Percentiles rank a stretch among this genome's conserved stretches.
These are phyloP conservation scores for Pseudomyrmex flavicornis DNA, from an alignment of 1,140 invertebrate species.

Conservation along the genomic window DNA sequence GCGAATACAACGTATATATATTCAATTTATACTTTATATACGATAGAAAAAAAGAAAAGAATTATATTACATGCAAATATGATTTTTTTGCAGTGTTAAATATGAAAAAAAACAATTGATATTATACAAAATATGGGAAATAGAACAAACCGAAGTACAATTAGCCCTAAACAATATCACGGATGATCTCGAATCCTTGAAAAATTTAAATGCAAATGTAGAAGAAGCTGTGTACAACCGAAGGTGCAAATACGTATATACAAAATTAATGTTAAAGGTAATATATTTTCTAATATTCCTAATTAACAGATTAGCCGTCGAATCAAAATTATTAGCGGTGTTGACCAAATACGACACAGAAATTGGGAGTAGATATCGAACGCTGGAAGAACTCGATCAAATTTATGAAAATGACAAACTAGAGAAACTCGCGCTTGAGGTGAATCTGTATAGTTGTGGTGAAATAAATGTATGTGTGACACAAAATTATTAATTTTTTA, in stretches of 20 bases:
- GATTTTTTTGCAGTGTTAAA: conserved; percentile 12
- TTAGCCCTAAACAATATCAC: not conserved
- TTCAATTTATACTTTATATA: not conserved
- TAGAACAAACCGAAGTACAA: conserved; percentile 23
- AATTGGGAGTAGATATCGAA: conserved; percentile 26
- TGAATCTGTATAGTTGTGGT: not conserved
- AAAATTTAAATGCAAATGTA: not conserved
- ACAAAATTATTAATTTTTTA: conserved; percentile 13
- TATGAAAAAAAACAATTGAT: conserved; percentile 34
- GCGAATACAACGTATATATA: conserved; percentile 20
- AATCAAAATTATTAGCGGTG: conserved; percentile 23
- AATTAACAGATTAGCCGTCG: conserved; percentile 6
- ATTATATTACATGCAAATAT: not conserved
- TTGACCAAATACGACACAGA: conserved; percentile 21
- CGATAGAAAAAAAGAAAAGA: not conserved
- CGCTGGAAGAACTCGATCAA: not conserved
- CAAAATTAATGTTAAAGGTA: not conserved
- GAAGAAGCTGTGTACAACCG: not conserved
- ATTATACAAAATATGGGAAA: conserved; percentile 21
- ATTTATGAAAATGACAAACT: not conserved
- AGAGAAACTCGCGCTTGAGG: not conserved
- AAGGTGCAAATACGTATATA: not conserved
- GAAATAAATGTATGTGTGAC: not conserved
- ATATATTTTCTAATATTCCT: not conserved
- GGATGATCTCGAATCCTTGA: conserved; percentile 23